Evolutionary conservation across 2,113 vertebrate genomes (phyloP).

Genomic region (Peromyscus polionotus): DNA sequence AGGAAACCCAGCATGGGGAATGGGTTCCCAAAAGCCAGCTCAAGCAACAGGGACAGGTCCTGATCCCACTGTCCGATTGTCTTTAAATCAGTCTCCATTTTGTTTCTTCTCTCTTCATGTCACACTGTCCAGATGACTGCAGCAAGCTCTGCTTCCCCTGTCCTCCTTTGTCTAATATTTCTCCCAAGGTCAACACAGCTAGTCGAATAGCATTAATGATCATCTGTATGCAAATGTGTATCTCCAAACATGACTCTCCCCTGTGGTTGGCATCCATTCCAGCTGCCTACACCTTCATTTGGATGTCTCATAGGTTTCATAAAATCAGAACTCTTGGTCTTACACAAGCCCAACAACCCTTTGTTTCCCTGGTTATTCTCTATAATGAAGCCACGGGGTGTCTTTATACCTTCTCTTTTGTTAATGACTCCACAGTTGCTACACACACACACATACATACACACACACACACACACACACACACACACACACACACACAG

Average conservation of each 20-base stretch:
- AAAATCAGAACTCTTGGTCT: background rate
- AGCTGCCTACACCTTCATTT: background rate
- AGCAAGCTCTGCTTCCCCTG: background rate
- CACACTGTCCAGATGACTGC: background rate
- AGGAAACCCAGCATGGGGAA: no score
- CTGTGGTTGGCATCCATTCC: background rate
- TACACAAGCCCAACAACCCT: background rate
- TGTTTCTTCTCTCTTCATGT: background rate
- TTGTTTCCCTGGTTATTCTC: background rate
- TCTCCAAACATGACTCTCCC: background rate
- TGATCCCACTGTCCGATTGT: background rate
- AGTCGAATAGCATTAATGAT: background rate
- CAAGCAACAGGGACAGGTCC: no score
- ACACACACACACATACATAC: background rate
- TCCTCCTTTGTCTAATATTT: background rate
- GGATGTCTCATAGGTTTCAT: background rate
- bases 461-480: background rate
- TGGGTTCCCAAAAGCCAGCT: no score
- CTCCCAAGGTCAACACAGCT: background rate
- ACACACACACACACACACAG: background rate
- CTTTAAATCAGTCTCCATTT: background rate
- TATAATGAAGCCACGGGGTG: background rate
- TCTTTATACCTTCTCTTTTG: background rate
- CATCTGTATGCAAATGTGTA: background rate
- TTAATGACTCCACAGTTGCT: background rate